Evolutionary conservation across 2,113 vertebrate species (phyloP).

Genomic region (Helogale parvula): DNA sequence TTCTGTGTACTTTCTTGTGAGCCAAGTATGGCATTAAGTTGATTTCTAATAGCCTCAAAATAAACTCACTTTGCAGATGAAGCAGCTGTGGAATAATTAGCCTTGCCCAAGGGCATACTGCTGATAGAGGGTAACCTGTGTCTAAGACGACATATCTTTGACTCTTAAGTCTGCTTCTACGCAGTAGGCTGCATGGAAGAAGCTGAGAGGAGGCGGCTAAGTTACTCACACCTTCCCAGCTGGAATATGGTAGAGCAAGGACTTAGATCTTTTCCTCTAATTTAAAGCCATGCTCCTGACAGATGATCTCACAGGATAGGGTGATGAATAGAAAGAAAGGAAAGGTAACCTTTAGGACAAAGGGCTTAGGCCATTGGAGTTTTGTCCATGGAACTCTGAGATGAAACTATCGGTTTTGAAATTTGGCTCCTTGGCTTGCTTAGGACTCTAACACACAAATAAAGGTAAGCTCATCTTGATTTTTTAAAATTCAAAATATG

Average conservation of each 20-base stretch:
- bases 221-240: neutral
- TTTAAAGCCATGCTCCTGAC: neutral
- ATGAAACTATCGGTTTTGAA: neutral
- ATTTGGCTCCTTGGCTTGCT: neutral
- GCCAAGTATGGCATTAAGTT: neutral
- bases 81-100: neutral
- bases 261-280: neutral
- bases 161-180: neutral
- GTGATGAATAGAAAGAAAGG: neutral
- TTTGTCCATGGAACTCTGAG: neutral
- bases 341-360: neutral
- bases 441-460: neutral
- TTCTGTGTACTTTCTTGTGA: neutral
- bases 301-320: neutral
- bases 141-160: neutral
- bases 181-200: neutral
- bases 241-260: neutral
- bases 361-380: neutral
- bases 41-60: neutral
- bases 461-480: neutral
- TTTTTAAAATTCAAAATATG: neutral
- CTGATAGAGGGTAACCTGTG: neutral
- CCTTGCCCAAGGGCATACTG: neutral
- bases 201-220: neutral
- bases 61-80: neutral